Conservation (phyloP, 2,888 invertebrate genomes). For the Kryphioiulus occultus region DNA sequence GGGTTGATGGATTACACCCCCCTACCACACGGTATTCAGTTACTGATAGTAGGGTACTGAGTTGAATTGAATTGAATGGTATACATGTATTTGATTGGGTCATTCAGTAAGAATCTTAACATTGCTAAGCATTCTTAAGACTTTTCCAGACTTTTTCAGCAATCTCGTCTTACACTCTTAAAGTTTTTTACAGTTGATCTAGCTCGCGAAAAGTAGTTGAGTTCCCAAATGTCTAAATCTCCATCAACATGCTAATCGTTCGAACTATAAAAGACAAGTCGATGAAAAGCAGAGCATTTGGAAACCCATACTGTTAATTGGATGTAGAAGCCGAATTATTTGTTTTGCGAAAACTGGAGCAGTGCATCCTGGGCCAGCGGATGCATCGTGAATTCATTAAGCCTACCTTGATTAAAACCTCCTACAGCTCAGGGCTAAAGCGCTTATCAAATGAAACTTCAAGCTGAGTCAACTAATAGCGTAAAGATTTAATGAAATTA, state of each 20-base stretch:
- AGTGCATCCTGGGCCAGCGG: neutral
- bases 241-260: neutral
- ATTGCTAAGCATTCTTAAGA: no score
- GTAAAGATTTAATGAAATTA: slow-evolving; percentile 18
- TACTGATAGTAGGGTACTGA: no score
- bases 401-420: neutral
- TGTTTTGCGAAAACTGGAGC: neutral
- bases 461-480: neutral
- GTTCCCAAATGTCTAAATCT: neutral
- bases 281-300: neutral
- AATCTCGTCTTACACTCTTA: neutral
- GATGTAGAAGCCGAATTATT: neutral
- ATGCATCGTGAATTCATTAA: slow-evolving; percentile 17
- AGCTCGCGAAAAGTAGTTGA: neutral
- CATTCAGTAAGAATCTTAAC: no score
- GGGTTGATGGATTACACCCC: no score
- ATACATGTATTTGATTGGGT: no score
- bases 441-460: neutral
- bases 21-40: no score
- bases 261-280: neutral
- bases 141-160: no score
- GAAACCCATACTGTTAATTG: neutral
- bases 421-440: neutral
- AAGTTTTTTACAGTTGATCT: neutral
- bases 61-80: no score